These are phyloP conservation scores for Xanthorhoe spadicearia DNA, from an alignment of 2,888 invertebrate species.

Conservation along the genomic window DNA sequence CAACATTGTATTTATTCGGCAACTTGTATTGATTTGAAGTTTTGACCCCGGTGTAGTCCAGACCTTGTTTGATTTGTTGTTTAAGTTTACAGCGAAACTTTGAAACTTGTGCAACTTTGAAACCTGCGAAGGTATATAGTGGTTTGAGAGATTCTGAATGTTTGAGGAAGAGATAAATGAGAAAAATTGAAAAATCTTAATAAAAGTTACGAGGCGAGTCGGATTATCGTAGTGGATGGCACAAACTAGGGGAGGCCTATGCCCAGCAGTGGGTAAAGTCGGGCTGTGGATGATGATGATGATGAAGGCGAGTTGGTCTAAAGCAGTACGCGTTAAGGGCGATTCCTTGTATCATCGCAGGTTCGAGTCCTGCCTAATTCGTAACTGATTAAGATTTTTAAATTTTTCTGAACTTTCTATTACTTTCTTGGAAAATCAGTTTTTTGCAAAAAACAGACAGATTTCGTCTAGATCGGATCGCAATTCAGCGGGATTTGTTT, in stretches of 20 bases:
- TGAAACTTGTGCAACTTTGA: background rate
- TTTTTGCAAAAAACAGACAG: background rate
- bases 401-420: too few relatives aligned
- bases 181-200: too few relatives aligned
- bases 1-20: slow-evolving; percentile 15
- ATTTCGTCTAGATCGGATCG: slow-evolving; percentile 16
- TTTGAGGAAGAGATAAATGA: background rate
- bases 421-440: background rate
- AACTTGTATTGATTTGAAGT: slow-evolving; percentile 21
- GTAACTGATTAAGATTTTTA: too few relatives aligned
- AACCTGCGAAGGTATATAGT: background rate
- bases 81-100: slow-evolving; percentile 1
- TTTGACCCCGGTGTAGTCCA: slow-evolving; percentile 4
- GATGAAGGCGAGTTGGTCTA: too few relatives aligned
- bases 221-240: too few relatives aligned
- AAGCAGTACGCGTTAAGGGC: too few relatives aligned
- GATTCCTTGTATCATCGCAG: too few relatives aligned
- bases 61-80: slow-evolving; percentile 17
- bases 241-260: too few relatives aligned
- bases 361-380: too few relatives aligned
- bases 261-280: too few relatives aligned
- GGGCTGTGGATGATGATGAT: too few relatives aligned
- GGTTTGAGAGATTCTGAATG: background rate
- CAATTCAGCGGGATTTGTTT: slow-evolving; percentile 22
- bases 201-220: too few relatives aligned